A percentile compares a stretch with the other conserved stretches of the same genome.
phyloP scores from a whole-genome alignment of 2,797 vertebrate genomes.

The Lemur catta region DNA sequence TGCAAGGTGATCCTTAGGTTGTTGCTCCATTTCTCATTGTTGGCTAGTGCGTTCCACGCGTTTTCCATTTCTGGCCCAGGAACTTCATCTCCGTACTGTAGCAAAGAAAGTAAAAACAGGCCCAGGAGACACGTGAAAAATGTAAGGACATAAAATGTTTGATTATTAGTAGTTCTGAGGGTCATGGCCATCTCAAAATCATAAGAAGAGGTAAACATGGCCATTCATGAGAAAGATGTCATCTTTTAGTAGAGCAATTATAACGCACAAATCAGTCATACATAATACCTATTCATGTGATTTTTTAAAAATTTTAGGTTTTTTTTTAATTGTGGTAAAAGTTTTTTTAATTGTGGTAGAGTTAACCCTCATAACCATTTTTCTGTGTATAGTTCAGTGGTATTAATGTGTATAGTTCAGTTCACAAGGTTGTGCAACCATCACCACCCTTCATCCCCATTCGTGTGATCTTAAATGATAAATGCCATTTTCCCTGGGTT shows the following conservation, averaged over 20 bases:
- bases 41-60: constrained; percentile 97
- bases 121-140: background rate
- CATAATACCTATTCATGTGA: background rate
- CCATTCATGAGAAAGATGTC: background rate
- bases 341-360: background rate
- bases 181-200: background rate
- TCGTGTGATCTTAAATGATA: background rate
- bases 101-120: constrained; percentile 31
- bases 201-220: background rate
- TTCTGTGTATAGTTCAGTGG: background rate
- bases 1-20: constrained; percentile 95
- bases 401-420: background rate
- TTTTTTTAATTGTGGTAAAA: background rate
- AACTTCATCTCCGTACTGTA: constrained; percentile 97
- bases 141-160: background rate
- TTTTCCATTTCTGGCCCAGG: constrained; percentile 98
- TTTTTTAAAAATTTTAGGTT: background rate
- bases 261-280: background rate
- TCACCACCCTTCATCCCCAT: fast-evolving
- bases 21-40: constrained; percentile 98
- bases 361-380: background rate
- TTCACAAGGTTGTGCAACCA: background rate
- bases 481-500: background rate
- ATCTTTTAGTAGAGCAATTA: background rate
- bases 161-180: background rate